Conservation (phyloP, 1,140 invertebrate species). For the Pachypsylla venusta region DNA sequence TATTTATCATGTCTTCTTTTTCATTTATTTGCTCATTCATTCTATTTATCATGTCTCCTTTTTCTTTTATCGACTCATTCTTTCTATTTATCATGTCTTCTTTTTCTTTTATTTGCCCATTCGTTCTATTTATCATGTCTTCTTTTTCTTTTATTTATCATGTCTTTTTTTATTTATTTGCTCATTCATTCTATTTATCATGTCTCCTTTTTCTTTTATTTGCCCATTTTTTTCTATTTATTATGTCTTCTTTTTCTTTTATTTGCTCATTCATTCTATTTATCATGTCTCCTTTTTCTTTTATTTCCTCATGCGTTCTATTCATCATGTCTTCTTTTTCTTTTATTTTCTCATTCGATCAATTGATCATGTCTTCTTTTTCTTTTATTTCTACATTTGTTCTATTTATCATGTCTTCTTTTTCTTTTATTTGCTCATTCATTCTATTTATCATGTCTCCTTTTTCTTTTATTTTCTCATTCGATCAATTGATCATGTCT, state of each 20-base stretch:
- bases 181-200: too few relatives aligned
- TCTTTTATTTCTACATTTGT: not conserved
- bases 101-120: too few relatives aligned
- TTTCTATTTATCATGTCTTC: too few relatives aligned
- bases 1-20: too few relatives aligned
- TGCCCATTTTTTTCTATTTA: not conserved
- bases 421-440: not conserved
- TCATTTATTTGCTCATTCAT: too few relatives aligned
- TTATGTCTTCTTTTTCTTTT: not conserved
- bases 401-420: not conserved
- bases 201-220: not conserved
- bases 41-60: too few relatives aligned
- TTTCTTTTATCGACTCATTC: too few relatives aligned
- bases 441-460: not conserved
- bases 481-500: not conserved
- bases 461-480: conserved; percentile 4
- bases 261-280: not conserved
- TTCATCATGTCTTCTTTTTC: not conserved
- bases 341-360: not conserved
- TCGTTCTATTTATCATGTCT: too few relatives aligned
- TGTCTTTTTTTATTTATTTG: too few relatives aligned
- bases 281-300: not conserved
- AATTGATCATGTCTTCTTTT: not conserved
- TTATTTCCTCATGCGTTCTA: not conserved
- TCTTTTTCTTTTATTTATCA: too few relatives aligned